A percentile compares a stretch with the other conserved stretches of the same genome.
Conservation (phyloP, 2,113 vertebrate species). For the Mungos mungo region DNA sequence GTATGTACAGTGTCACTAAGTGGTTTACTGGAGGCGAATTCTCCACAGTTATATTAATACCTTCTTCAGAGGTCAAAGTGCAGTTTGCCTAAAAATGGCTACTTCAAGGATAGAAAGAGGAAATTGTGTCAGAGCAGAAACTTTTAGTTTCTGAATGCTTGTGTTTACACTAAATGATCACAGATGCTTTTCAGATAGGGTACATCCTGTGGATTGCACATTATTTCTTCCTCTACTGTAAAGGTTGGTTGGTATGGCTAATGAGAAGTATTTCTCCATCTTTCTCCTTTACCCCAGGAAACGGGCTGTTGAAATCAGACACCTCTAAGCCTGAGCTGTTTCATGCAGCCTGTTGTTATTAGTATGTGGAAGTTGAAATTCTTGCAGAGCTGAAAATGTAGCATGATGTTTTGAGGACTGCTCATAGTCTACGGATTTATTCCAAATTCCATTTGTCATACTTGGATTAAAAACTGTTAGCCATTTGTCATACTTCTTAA, state of each 20-base stretch:
- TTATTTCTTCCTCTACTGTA: slow-evolving; percentile 25
- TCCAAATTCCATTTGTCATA: slow-evolving; percentile 5
- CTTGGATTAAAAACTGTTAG: slow-evolving; percentile 35
- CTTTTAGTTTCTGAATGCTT: slow-evolving; percentile 40
- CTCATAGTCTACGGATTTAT: background rate
- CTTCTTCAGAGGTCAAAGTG: background rate
- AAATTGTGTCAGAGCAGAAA: background rate
- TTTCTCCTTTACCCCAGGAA: background rate
- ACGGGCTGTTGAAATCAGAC: slow-evolving; percentile 47
- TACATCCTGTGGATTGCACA: slow-evolving; percentile 40
- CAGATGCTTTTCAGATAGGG: slow-evolving; percentile 40
- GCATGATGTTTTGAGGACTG: background rate
- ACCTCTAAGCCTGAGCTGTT: slow-evolving; percentile 25
- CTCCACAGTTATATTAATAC: background rate
- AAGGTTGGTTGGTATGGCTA: slow-evolving; percentile 14
- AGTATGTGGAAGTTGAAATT: slow-evolving; percentile 45
- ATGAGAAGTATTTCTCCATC: slow-evolving; percentile 34
- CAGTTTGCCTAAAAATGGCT: background rate
- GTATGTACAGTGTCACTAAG: background rate
- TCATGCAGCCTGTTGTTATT: slow-evolving; percentile 4
- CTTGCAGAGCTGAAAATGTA: slow-evolving; percentile 26
- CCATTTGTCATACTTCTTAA: slow-evolving; percentile 31
- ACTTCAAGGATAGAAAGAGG: slow-evolving; percentile 52
- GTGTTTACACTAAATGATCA: background rate
- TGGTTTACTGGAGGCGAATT: background rate